These are phyloP conservation scores for Malurus cyaneus DNA, from an alignment of 2,113 vertebrate genomes.

Conservation along the genomic window DNA sequence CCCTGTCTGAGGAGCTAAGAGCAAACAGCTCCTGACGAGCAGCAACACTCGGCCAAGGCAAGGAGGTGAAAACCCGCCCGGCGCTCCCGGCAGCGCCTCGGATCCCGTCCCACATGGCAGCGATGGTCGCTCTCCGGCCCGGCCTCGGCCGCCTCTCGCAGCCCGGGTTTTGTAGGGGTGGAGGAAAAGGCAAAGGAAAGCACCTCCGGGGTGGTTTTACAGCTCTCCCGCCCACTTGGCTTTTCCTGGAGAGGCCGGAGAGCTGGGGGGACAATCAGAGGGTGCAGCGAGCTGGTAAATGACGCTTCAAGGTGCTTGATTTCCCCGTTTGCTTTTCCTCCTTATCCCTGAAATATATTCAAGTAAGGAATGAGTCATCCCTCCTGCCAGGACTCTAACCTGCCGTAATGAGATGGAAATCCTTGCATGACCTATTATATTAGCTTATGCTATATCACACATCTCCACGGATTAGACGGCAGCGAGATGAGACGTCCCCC, in stretches of 20 bases:
- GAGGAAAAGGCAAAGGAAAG: background rate
- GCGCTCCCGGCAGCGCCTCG: accelerated
- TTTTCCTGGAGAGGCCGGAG: background rate
- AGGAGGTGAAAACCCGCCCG: background rate
- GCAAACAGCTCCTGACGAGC: background rate
- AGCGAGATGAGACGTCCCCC: background rate
- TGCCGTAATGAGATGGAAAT: constrained; percentile 69
- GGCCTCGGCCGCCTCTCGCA: background rate
- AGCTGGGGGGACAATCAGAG: background rate
- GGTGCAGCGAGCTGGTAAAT: background rate
- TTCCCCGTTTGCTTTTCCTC: background rate
- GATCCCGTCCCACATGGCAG: accelerated
- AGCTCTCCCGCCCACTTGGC: background rate
- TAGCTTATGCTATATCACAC: constrained; percentile 67
- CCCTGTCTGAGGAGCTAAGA: background rate
- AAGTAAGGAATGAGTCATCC: constrained; percentile 49
- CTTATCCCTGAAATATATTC: constrained; percentile 40
- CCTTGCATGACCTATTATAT: constrained; percentile 68
- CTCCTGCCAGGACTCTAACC: constrained; percentile 46
- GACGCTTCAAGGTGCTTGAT: background rate
- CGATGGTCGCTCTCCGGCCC: accelerated
- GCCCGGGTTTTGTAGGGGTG: background rate
- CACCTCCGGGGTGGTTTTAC: accelerated
- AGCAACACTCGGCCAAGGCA: background rate
- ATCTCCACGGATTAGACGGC: constrained; percentile 40